Evolutionary conservation across 2,797 vertebrate genomes (phyloP), one percentile per base, ranked within the genome.

Genomic region (Galagoides demidoff): DNA sequence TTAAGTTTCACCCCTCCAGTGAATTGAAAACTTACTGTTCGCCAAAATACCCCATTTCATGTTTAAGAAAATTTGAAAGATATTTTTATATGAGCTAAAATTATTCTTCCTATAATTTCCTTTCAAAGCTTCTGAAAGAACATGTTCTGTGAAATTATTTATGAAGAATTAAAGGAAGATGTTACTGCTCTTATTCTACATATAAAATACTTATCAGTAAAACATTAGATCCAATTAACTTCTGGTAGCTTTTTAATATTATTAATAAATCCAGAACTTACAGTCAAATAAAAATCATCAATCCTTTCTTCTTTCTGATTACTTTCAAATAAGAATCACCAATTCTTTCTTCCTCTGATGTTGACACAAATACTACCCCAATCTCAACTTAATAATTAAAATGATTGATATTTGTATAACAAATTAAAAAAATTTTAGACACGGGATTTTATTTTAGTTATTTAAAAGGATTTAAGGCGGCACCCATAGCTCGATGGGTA

Each of bases 381-480:
- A 84, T 10, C 5, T 66, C 45, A 85, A 90, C 34, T 88, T 66
- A 49, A 73, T 85, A 71, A 63, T 55, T 84, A 79, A 74, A 85
- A 86, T 57, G 27, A 52, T 7, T 25, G 43, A 61, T 27, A 83
- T 49, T 22, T 85, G 5, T 63, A 3, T 13, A 83, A 16, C n/a
- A 85, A 77, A 86, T 27, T 66, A 16, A n/a, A n/a, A 39, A 81
- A 76, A 70, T 13, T 77, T 37, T 68, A 8, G 55, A 87, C 23
- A 7, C 45, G 49, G 9, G 14, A 34, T 92, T 92, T 91, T 83
- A 68, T 23, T 71, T 85, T 74, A 55, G 19, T 88, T 55, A 85
- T 92, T 87, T 90, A 78, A 83, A 92, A 94, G n/a, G 22, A 90
- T 87, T 79, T 94, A 64, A 39, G 49, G 49, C 4, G 14, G 49